Conservation (phyloP, 37 sponge, comb jelly and placozoan species). For the Beroe ovata region DNA sequence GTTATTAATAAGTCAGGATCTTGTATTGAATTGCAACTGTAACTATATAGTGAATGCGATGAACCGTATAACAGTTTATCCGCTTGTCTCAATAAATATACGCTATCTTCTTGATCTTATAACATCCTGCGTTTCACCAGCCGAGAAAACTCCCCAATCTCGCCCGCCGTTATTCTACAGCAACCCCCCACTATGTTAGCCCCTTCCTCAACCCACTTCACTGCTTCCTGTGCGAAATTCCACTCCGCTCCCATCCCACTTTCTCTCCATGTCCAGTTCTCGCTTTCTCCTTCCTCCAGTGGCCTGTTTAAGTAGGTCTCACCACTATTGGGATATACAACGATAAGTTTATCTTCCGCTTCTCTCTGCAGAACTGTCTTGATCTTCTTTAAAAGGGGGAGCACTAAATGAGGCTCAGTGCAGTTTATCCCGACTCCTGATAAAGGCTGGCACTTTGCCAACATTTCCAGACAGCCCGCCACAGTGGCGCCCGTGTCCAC, state of each 20-base stretch:
- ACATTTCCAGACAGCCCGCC: background rate
- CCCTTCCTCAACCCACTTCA: slow-evolving; percentile 14
- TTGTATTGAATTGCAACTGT: background rate
- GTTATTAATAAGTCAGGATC: background rate
- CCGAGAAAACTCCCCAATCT: background rate
- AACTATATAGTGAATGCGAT: background rate
- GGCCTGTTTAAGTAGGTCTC: slow-evolving; percentile 2
- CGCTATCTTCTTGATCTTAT: too few relatives aligned
- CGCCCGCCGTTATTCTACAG: slow-evolving; percentile 2
- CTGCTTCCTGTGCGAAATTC: background rate
- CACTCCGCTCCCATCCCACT: background rate
- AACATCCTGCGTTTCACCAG: too few relatives aligned
- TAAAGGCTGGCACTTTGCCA: background rate
- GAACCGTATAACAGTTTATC: background rate
- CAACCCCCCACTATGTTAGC: slow-evolving; percentile 13
- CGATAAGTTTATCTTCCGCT: slow-evolving; percentile 28
- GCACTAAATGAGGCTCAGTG: slow-evolving; percentile 16
- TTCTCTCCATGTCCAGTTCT: background rate
- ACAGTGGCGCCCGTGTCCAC: slow-evolving; percentile 23
- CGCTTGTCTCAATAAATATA: background rate
- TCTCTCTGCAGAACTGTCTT: background rate
- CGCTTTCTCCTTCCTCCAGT: slow-evolving; percentile 1
- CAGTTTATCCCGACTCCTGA: slow-evolving; percentile 6
- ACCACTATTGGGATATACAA: slow-evolving; percentile 34
- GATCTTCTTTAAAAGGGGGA: background rate